Base-by-base conservation (phyloP, 2,113 vertebrate species). In the Nothobranchius kuhntae region DNA sequence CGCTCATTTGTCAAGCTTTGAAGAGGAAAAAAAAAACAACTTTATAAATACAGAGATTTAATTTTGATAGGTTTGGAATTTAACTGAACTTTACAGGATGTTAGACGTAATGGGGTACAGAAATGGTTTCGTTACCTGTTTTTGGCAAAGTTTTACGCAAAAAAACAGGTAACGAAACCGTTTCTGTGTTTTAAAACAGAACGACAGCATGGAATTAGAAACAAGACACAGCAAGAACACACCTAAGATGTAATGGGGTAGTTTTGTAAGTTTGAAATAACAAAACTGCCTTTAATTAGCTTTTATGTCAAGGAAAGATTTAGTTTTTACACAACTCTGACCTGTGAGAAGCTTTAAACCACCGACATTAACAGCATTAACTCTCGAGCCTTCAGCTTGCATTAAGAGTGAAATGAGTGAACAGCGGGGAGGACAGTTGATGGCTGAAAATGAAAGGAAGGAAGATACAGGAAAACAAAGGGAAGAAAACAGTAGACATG, bases 261-360 rank as follows among this genome's bases (percentile, higher is more conserved):
- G 68, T 80, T 56, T 56, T 36, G 26, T 52, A 48, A 24, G 47
- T 48, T 46, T 26, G 9, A 67, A 60, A 59, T 15, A 52, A n/a
- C 47, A 71, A 69, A 64, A 52, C 53, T 24, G 73, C 64, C 62
- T 64, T 50, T 61, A 67, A 62, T 77, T 71, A 56, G 69, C 68
- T 82, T 75, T 60, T 3, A 30, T 30, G 65, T 47, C 55, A 68
- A 80, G 70, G 48, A 46, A 1, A 61, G 54, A 47, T 62, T 80
- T 14, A 30, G 51, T 76, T 75, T 44, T 44, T 79, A 57, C 8
- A 1, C 12, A 13, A 45, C n/a, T 2, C 47, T 72, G 80, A 75
- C 79, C 77, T 81, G 56, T 80, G 68, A 57, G 83, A 76, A 77
- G 83, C 76, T 74, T 86, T 82, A 87, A 89, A 85, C 59, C 75